These are phyloP conservation scores for Brachionus asplanchnoidis DNA, from an alignment of 1,140 invertebrate species.

Conservation along the genomic window DNA sequence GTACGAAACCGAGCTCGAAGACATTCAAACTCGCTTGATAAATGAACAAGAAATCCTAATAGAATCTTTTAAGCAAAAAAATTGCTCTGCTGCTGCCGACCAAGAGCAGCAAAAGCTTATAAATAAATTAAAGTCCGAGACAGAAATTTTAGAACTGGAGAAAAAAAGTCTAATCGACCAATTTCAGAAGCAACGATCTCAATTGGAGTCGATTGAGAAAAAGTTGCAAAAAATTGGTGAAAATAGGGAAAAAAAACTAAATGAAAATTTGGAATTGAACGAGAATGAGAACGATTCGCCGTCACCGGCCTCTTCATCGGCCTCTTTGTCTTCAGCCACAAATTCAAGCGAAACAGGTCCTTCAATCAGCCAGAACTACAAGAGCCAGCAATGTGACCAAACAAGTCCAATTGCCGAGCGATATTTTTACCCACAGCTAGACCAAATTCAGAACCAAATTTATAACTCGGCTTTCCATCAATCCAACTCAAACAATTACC, in stretches of 20 bases:
- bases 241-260: not conserved
- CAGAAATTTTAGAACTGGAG: conserved; percentile 14
- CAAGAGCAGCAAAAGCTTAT: conserved; percentile 17
- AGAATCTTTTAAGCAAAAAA: conserved; percentile 24
- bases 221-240: conserved; percentile 16
- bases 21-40: conserved; percentile 25
- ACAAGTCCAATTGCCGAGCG: not conserved
- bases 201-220: conserved; percentile 8
- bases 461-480: not conserved
- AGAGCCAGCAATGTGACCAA: not conserved
- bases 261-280: conserved; percentile 5
- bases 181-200: conserved; percentile 29
- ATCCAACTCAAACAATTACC: not conserved
- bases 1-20: conserved; percentile 36
- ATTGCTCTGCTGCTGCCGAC: not conserved
- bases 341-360: conserved; percentile 9
- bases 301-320: not conserved
- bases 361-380: not conserved
- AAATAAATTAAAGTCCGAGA: not conserved
- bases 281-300: not conserved
- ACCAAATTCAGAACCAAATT: not conserved
- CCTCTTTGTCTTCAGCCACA: conserved; percentile 12
- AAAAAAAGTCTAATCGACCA: not conserved
- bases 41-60: conserved; percentile 26
- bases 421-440: not conserved